Conservation (phyloP, 2,113 vertebrate species). For the Pituophis catenifer region DNA sequence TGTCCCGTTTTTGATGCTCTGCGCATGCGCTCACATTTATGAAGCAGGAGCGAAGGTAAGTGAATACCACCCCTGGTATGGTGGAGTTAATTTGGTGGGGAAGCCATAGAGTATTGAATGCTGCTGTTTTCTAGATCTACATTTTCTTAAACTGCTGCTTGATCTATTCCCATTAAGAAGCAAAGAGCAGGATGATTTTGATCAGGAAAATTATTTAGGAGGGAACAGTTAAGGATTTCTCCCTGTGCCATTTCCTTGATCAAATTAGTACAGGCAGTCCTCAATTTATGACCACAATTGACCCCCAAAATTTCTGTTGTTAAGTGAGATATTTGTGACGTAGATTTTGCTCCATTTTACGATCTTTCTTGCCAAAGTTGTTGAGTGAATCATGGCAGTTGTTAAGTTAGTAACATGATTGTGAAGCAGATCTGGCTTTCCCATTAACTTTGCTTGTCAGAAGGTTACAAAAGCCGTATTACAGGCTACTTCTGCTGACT, state of each 20-base stretch:
- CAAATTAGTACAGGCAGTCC: not conserved
- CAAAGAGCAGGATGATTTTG: not conserved
- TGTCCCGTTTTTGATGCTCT: no score
- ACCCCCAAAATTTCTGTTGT: not conserved
- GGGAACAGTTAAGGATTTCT: not conserved
- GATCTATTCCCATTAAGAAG: not conserved
- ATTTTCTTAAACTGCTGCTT: not conserved
- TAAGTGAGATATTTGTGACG: not conserved
- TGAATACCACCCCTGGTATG: not conserved
- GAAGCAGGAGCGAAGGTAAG: no score
- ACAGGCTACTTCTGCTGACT: no score
- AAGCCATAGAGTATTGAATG: not conserved
- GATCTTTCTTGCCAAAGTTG: not conserved
- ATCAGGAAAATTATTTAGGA: not conserved
- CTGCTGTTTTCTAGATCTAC: not conserved
- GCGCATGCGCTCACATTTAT: no score
- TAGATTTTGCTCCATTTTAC: not conserved
- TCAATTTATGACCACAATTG: not conserved
- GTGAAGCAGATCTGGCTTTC: not conserved
- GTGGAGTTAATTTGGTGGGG: not conserved
- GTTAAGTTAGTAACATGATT: not conserved
- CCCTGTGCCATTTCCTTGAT: not conserved
- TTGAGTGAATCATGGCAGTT: not conserved
- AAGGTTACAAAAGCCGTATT: not conserved
- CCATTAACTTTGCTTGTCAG: not conserved